phyloP scores from a whole-genome alignment of 2,888 invertebrate genomes.

The Agelastica alni region DNA sequence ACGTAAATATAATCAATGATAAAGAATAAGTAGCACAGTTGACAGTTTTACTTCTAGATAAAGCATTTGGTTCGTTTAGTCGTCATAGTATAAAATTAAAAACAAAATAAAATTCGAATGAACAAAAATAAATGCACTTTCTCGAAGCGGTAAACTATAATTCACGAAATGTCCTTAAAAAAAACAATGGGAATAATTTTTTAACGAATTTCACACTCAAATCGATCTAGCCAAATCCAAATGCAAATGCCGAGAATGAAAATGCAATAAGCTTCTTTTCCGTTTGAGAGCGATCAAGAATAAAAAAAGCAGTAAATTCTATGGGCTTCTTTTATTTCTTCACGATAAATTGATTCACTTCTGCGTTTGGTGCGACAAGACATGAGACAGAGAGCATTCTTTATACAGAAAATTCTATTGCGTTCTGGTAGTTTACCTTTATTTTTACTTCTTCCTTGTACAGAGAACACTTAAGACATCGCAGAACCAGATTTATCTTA shows the following conservation, averaged over 20 bases:
- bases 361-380: slow-evolving; percentile 9
- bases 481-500: no score
- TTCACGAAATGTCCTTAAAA: no score
- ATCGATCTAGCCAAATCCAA: neutral
- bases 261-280: neutral
- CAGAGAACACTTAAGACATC: neutral
- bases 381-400: slow-evolving; percentile 1
- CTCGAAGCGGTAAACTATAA: no score
- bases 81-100: no score
- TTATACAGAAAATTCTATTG: slow-evolving; percentile 11
- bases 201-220: no score
- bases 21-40: no score
- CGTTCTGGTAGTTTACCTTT: slow-evolving; percentile 10
- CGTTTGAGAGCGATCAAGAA: neutral
- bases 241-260: slow-evolving; percentile 5
- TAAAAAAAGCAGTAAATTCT: slow-evolving; percentile 1
- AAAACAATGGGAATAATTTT: no score
- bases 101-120: no score
- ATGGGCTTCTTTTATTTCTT: neutral
- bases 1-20: no score
- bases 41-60: no score
- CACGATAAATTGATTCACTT: slow-evolving; percentile 1
- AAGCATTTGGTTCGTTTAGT: no score
- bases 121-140: no score
- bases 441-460: slow-evolving; percentile 6